Evolutionary conservation across 2,888 invertebrate species (phyloP), one percentile per base, ranked within the genome.

Genomic region (Elysia crispata): DNA sequence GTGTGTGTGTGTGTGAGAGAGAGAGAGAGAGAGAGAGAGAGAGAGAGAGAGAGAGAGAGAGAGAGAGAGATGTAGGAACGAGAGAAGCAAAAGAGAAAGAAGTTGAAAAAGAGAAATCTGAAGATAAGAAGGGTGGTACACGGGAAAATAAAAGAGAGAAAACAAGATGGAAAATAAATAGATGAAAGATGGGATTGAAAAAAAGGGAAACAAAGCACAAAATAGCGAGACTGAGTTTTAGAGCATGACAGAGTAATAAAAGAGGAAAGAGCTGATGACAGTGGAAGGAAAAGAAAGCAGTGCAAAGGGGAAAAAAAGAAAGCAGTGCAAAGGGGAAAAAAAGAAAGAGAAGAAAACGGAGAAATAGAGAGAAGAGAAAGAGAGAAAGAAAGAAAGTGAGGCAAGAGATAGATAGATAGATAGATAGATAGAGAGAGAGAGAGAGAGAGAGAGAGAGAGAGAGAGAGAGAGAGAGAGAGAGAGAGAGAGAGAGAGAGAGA

Each of bases 11-110:
- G n/a, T n/a, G n/a, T n/a, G 57, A 74, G 57, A 57, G 57, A 57
- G 73, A 74, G 73, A 74, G 57, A 57, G 57, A 74, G 73, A 30
- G 49, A 30, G 73, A 57, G 57, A 25, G 54, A 74, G 73, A 25
- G 1, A 49, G 72, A 50, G 6, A 28, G 54, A 25, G 54, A 25
- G 73, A 50, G 50, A 25, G 23, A 57, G 73, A 74, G 73, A 57
- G 23, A 25, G 73, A 57, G 73, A 30, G 25, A 57, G 33, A 20
- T 20, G 18, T n/a, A 8, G 23, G 33, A 73, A 57, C 11, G 13
- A 57, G 54, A 41, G 3, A 41, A 11, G 11, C 5, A 41, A 11
- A 41, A 6, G 11, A 11, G 11, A 11, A 41, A 11, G 11, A 3
- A 41, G 41, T 6, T 6, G 3, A 41, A 3, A 41, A 11, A 41